Conservation (phyloP, 2,113 vertebrate genomes). For the Empidonax alnorum region DNA sequence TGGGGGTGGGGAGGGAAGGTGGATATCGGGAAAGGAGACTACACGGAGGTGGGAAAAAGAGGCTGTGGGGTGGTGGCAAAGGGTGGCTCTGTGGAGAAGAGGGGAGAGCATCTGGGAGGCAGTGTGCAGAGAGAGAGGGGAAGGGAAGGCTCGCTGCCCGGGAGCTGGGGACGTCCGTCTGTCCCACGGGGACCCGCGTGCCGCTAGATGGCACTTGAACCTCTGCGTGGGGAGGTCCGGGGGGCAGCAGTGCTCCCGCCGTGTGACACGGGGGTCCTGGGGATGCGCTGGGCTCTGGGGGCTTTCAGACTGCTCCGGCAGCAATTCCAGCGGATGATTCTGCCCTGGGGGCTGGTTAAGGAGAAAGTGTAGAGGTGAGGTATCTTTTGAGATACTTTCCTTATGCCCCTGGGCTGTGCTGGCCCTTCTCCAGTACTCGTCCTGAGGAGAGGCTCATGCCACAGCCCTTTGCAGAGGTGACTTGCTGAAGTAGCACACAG, state of each 20-base stretch:
- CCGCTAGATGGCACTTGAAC: conserved; percentile 43
- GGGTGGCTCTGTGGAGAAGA: not conserved
- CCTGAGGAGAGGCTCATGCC: not conserved
- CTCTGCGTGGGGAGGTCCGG: not conserved
- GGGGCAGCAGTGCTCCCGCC: not conserved
- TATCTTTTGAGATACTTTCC: not conserved
- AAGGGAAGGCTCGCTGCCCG: not conserved
- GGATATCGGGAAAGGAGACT: no score
- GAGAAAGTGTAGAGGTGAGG: no score
- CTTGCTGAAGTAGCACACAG: not conserved
- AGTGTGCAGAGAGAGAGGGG: fast-evolving
- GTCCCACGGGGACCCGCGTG: not conserved
- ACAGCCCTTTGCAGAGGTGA: not conserved
- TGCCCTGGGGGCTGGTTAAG: not conserved
- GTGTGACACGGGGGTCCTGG: fast-evolving
- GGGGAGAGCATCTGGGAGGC: not conserved
- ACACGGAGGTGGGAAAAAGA: not conserved
- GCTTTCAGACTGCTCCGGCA: not conserved
- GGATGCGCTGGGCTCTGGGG: not conserved
- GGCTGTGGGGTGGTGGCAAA: not conserved
- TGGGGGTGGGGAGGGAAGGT: fast-evolving
- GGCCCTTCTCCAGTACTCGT: not conserved
- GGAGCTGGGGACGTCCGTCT: not conserved
- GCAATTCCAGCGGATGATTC: fast-evolving
- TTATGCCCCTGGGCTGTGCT: not conserved